Evolutionary conservation across 2,113 vertebrate species (phyloP).

Genomic region (Notechis scutatus): DNA sequence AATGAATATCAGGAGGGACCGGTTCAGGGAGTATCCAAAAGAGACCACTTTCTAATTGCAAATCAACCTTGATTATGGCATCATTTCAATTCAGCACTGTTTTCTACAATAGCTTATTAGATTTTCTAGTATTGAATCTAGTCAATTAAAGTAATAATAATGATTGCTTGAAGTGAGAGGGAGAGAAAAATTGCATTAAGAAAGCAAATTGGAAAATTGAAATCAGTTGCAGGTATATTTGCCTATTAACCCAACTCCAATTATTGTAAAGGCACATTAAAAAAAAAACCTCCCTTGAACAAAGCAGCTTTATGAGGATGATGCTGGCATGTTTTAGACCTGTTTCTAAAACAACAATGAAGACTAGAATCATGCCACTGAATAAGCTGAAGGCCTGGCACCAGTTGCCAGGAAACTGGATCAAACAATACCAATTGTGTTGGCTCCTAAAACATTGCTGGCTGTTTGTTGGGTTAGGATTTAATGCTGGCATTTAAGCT

Average conservation of each 20-base stretch:
- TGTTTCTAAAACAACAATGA: neutral
- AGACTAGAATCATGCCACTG: neutral
- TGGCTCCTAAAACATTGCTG: neutral
- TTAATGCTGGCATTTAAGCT: neutral
- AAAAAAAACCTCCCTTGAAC: neutral
- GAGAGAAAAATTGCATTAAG: conserved; percentile 4
- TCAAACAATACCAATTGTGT: neutral
- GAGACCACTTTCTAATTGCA: conserved; percentile 13
- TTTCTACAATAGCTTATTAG: conserved; percentile 23
- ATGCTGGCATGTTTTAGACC: neutral
- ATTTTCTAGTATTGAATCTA: conserved; percentile 9
- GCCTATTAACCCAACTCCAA: neutral
- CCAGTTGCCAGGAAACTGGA: neutral
- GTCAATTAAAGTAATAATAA: conserved; percentile 21
- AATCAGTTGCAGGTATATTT: conserved; percentile 20
- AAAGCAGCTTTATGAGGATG: neutral
- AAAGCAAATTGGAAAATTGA: conserved; percentile 27
- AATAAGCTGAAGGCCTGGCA: neutral
- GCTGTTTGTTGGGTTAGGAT: neutral
- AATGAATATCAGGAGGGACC: neutral
- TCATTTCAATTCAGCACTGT: conserved; percentile 10
- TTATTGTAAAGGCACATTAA: conserved; percentile 7
- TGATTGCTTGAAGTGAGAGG: conserved; percentile 10
- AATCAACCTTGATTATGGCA: conserved; percentile 13
- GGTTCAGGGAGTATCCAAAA: conserved; percentile 2